Conservation (phyloP, 2,888 invertebrate genomes). For the Aethes cnicana region DNA sequence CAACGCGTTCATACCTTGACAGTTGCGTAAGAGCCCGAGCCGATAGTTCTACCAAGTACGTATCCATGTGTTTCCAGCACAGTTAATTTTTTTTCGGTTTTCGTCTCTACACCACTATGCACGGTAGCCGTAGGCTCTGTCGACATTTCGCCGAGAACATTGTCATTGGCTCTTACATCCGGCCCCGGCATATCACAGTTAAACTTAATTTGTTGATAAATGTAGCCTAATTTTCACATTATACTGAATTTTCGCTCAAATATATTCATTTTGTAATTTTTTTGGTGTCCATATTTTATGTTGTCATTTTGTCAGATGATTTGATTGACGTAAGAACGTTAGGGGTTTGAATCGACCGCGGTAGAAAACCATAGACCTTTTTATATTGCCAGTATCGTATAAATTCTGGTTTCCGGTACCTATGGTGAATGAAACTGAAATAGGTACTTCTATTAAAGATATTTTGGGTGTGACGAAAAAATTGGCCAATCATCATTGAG, state of each 20-base stretch:
- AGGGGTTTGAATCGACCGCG: constrained; percentile 50
- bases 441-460: too few relatives aligned
- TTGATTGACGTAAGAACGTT: constrained; percentile 45
- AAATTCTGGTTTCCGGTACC: not conserved
- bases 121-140: constrained; percentile 72
- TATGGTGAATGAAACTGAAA: too few relatives aligned
- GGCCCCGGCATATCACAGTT: constrained; percentile 80
- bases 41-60: constrained; percentile 87
- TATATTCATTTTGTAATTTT: constrained; percentile 30
- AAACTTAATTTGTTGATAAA: constrained; percentile 56
- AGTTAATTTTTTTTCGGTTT: constrained; percentile 78
- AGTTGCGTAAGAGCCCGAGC: constrained; percentile 91
- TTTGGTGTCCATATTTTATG: constrained; percentile 44
- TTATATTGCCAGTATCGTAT: constrained; percentile 33
- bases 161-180: constrained; percentile 75
- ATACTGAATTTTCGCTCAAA: constrained; percentile 58
- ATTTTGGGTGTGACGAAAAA: too few relatives aligned
- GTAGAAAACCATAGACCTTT: constrained; percentile 32
- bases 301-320: constrained; percentile 64
- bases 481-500: too few relatives aligned
- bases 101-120: constrained; percentile 69
- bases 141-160: constrained; percentile 77
- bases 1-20: too few relatives aligned
- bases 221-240: constrained; percentile 62
- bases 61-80: constrained; percentile 91